Evolutionary conservation across 2,113 vertebrate species (phyloP).

Genomic region (Origma solitaria): DNA sequence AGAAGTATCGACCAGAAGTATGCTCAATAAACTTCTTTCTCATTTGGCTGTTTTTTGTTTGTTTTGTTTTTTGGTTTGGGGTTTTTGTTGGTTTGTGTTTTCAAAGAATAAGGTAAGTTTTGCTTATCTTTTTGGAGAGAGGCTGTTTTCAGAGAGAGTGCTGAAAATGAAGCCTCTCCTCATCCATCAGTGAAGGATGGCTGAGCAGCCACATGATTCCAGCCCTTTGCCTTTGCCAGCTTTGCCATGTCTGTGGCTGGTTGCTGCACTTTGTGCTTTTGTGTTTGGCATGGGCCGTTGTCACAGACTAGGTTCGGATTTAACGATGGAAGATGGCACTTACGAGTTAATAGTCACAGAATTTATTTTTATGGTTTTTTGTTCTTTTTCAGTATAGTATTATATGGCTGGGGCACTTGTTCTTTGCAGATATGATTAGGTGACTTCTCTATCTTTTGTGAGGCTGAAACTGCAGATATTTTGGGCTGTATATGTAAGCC

Average conservation of each 20-base stretch:
- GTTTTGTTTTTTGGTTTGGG: not conserved
- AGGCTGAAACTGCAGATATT: not conserved
- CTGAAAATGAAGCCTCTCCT: not conserved
- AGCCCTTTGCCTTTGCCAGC: not conserved
- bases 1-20: not conserved
- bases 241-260: not conserved
- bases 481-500: not conserved
- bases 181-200: not conserved
- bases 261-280: not conserved
- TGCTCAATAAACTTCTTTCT: not conserved
- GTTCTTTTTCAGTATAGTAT: not conserved
- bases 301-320: not conserved
- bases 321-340: not conserved
- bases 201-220: rapidly evolving
- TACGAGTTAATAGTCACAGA: not conserved
- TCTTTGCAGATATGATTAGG: not conserved
- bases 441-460: not conserved
- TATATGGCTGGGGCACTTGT: not conserved
- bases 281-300: not conserved
- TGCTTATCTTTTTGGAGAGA: not conserved
- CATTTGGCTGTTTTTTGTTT: not conserved
- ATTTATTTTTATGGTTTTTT: not conserved
- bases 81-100: not conserved
- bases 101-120: not conserved
- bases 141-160: not conserved